A percentile compares a stretch with the other conserved stretches of the same genome.
Evolutionary conservation across 2,113 vertebrate genomes (phyloP).

Genomic region (Passer domesticus): DNA sequence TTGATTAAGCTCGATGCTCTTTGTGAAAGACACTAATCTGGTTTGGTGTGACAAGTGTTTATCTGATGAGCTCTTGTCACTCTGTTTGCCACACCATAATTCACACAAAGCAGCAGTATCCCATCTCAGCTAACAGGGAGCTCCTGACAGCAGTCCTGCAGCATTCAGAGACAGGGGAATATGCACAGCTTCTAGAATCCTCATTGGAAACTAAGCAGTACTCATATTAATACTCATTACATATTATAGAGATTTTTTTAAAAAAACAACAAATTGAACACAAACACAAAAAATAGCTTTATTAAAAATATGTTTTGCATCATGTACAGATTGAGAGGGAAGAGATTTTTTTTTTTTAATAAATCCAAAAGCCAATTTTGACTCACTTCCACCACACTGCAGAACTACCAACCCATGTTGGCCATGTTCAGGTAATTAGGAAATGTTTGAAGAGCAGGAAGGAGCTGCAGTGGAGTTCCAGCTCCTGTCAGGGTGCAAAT

Average conservation of each 20-base stretch:
- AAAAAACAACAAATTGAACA: not conserved
- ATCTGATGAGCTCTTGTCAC: not conserved
- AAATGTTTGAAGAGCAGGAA: not conserved
- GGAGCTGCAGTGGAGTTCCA: not conserved
- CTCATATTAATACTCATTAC: not conserved
- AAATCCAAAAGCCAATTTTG: not conserved
- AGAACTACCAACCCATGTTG: not conserved
- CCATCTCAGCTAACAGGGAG: not conserved
- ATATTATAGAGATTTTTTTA: not conserved
- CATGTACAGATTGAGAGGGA: not conserved
- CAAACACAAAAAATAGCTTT: accelerated
- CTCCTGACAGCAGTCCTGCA: not conserved
- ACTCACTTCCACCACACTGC: not conserved
- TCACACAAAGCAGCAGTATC: not conserved
- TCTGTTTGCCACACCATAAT: not conserved
- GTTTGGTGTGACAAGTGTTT: not conserved
- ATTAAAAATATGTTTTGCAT: not conserved
- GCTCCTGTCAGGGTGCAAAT: not conserved
- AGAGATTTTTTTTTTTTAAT: not conserved
- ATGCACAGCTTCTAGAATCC: not conserved
- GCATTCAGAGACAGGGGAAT: not conserved
- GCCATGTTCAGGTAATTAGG: not conserved
- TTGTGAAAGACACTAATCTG: not conserved
- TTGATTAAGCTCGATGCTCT: not conserved
- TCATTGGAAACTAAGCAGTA: not conserved